Evolutionary conservation across 92 coral and sea anemone genomes (phyloP).

Genomic region (Desmophyllum pertusum): DNA sequence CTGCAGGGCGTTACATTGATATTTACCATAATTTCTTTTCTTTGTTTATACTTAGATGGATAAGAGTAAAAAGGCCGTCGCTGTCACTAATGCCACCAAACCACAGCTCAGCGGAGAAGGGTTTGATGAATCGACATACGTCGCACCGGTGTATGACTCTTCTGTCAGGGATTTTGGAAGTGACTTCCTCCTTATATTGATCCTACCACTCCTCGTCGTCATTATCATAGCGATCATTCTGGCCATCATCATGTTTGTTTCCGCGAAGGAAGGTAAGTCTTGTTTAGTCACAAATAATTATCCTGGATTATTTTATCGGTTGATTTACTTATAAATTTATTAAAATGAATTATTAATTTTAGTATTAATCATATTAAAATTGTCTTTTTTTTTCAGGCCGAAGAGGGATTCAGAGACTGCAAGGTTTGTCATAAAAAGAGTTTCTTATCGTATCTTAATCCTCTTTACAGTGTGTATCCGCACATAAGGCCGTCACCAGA

Average conservation of each 20-base stretch:
- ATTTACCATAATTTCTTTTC: not conserved
- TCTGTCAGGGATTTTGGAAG: constrained; percentile 73
- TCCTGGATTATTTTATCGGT: not conserved
- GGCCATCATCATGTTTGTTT: constrained; percentile 75
- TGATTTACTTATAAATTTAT: too few relatives aligned
- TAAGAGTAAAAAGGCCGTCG: not conserved
- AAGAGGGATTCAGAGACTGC: constrained; percentile 71
- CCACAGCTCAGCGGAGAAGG: constrained; percentile 21
- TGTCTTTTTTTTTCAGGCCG: constrained; percentile 28
- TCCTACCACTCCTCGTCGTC: constrained; percentile 68
- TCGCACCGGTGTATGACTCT: constrained; percentile 67
- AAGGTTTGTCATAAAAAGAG: constrained; percentile 41
- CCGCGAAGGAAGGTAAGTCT: constrained; percentile 82
- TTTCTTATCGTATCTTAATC: too few relatives aligned
- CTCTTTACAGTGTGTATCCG: too few relatives aligned
- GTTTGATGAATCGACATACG: constrained; percentile 63
- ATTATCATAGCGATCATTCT: constrained; percentile 71
- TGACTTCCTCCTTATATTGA: constrained; percentile 64
- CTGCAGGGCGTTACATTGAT: too few relatives aligned
- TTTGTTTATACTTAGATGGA: constrained; percentile 33
- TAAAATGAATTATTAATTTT: not conserved
- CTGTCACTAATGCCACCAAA: constrained; percentile 18
- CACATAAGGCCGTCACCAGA: too few relatives aligned
- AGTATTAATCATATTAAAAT: not conserved
- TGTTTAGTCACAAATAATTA: not conserved